Base-by-base conservation (phyloP, 2,113 vertebrate species). In the Odontophorus gujanensis region DNA sequence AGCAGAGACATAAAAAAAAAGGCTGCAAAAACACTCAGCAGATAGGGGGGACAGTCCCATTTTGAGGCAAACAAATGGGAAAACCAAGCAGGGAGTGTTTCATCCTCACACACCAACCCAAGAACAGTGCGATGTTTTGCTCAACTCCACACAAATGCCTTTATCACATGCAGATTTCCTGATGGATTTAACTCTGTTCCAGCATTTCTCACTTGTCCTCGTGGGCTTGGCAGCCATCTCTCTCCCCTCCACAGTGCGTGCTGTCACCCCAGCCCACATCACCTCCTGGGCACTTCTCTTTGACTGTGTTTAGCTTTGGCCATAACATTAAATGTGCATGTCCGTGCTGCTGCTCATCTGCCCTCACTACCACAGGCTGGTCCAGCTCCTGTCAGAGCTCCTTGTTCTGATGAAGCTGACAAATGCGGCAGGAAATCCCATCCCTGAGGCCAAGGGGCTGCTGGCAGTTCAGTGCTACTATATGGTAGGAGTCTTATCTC, bases 351-450 rank as follows among this genome's bases (percentile, higher is more conserved):
- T 18, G 61, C 11, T 36, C 11, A 65, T 40, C 19, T 19, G 7
- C 18, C 24, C 32, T 61, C 14, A 20, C 10, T 32, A 8, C 11
- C 32, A 18, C 18, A 63, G 75, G 17, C 11, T 18, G 40, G 28
- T 34, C 42, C 36, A 53, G 17, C 30, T 24, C 48, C 21, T 32
- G 48, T 11, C 12, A 24, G 13, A 43, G 22, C 32, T 24, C 48
- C 36, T n/a, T 38, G 8, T 40, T 34, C 32, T 13, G 30, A n/a
- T 2, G 2, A 36, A 26, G 43, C 21, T 55, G 9, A 11, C 3
- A 1, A 2, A 1, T 9, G 21, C 32, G 67, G 51, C 0, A 0
- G 17, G 22, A 16, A 53, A 43, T 36, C 25, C 38, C 42, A 16
- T 16, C 8, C 22, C 20, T 25, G 66, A 25, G 5, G 2, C 14